Evolutionary conservation across 2,888 invertebrate genomes (phyloP).

Genomic region (Cyrtodaria siliqua): DNA sequence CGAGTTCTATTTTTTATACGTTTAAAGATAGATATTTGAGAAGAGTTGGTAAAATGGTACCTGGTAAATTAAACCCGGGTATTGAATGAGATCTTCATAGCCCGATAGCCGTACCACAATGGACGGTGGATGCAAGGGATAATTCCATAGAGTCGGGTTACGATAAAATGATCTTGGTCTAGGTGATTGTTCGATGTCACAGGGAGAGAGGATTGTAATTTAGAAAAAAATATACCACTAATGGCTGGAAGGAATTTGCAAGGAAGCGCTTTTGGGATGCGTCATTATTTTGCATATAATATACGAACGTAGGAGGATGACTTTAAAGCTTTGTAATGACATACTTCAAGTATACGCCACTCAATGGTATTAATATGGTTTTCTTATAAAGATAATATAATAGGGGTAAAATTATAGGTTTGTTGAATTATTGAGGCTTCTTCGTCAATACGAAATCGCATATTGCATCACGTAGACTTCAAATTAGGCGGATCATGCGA

Average conservation of each 20-base stretch:
- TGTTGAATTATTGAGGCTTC: not conserved
- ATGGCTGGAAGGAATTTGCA: constrained; percentile 42
- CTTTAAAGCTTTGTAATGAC: not conserved
- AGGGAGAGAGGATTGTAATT: constrained; percentile 29
- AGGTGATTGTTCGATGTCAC: constrained; percentile 24
- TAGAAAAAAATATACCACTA: constrained; percentile 32
- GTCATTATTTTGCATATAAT: constrained; percentile 23
- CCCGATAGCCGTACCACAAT: constrained; percentile 21
- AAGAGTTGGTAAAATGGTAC: constrained; percentile 47
- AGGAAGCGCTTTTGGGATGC: constrained; percentile 34
- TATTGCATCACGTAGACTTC: too few species aligned
- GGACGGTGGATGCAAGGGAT: constrained; percentile 29
- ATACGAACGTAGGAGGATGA: not conserved
- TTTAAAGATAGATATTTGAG: constrained; percentile 49
- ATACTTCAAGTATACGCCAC: too few species aligned
- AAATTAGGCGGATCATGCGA: too few species aligned
- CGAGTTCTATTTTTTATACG: constrained; percentile 42
- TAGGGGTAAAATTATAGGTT: not conserved
- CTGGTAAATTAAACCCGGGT: constrained; percentile 1
- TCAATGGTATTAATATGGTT: too few species aligned
- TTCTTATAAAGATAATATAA: too few species aligned
- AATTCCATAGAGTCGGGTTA: constrained; percentile 42
- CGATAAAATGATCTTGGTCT: constrained; percentile 40
- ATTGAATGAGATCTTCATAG: constrained; percentile 20
- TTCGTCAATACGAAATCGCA: too few species aligned